These are phyloP conservation scores for Lymantria dispar DNA, from an alignment of 2,888 invertebrate species.

Conservation along the genomic window DNA sequence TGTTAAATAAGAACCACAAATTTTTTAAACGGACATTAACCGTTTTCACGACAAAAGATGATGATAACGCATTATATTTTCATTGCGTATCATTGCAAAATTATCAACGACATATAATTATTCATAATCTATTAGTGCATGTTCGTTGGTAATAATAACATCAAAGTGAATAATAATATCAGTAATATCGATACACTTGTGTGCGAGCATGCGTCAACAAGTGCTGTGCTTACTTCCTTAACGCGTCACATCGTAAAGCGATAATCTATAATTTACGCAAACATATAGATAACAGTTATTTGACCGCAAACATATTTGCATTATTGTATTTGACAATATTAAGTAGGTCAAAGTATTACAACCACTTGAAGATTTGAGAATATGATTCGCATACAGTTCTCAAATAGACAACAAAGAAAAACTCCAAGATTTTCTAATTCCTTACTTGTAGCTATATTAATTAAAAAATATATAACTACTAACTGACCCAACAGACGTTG, in stretches of 20 bases:
- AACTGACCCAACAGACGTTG: too few relatives aligned
- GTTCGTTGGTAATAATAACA: not conserved
- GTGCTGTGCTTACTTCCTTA: slow-evolving; percentile 19
- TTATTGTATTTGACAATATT: slow-evolving; percentile 14
- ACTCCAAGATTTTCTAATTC: too few relatives aligned
- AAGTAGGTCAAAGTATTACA: slow-evolving; percentile 18
- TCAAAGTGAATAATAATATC: not conserved
- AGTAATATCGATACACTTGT: not conserved
- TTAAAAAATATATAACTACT: too few relatives aligned
- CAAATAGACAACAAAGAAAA: too few relatives aligned
- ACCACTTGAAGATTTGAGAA: not conserved
- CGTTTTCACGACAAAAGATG: too few relatives aligned
- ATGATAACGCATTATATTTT: too few relatives aligned
- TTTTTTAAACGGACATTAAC: too few relatives aligned
- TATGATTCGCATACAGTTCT: not conserved
- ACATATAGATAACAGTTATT: slow-evolving; percentile 14
- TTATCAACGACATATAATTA: too few relatives aligned
- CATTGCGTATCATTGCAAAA: too few relatives aligned
- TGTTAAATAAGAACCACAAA: too few relatives aligned
- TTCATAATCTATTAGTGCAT: too few relatives aligned
- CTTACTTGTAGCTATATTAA: too few relatives aligned
- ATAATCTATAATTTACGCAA: slow-evolving; percentile 22
- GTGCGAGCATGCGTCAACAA: slow-evolving; percentile 21
- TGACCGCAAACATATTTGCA: slow-evolving; percentile 7
- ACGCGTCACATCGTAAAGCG: slow-evolving; percentile 14